Evolutionary conservation across 2,888 invertebrate genomes (phyloP), one percentile per base, ranked within the genome.

Genomic region (Tinea pellionella): DNA sequence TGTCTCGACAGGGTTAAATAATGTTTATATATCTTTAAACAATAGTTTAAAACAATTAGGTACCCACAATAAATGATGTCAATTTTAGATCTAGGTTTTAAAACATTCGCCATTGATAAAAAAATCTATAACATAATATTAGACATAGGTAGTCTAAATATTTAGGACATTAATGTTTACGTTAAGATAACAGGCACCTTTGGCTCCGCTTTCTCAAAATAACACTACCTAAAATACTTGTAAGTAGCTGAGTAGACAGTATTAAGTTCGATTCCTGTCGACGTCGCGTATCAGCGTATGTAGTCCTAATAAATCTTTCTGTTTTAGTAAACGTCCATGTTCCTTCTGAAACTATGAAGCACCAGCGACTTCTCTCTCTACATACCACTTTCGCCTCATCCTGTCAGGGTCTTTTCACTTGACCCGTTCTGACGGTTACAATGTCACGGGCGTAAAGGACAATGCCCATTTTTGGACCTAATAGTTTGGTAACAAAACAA

Each of bases 51-150:
- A 73, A 69, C 69, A 79, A 70, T 47, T 47, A 47, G 71, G 69
- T 71, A 70, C 63, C 61, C 47, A 16, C 13, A 47, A 16, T 60
- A 62, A 72, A 75, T 81, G 75, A 78, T 78, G 73, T 80, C 67
- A 78, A 75, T 74, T 72, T 75, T 75, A 75, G 66, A 67, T 67
- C 64, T 67, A 70, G 65, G 69, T 72, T 65, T 71, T 70, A 77
- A 78, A 84, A 85, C 77, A 81, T 51, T 37, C 16, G 51, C 70
- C 73, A 82, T 82, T 82, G 77, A 82, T 73, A 75, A 77, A 73
- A 72, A 67, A 15, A 16, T 2, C 13, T 47, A 47, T 15, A 47
- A 47, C 9, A 42, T 9, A n/a, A 42, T 42, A 12, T 13, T 42
- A 12, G 13, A 42, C n/a, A 47, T 12, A 47, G 15, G 8, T 16